Percentiles rank a stretch among this genome's conserved stretches.
Evolutionary conservation across 2,888 invertebrate genomes (phyloP).

Genomic region (Trichogramma dendrolimi): DNA sequence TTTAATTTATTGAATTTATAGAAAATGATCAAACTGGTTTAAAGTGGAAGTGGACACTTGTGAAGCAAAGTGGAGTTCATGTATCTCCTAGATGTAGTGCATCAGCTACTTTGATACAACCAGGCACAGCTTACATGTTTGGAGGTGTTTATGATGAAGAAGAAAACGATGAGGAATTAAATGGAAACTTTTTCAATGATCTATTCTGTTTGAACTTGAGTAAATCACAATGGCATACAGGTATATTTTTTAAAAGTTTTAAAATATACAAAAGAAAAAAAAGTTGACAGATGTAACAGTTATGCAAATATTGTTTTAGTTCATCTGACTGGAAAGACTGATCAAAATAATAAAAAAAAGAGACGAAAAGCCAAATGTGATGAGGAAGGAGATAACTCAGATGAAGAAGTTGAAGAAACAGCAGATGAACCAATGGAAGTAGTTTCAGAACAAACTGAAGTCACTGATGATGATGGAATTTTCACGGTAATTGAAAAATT

Average conservation of each 20-base stretch:
- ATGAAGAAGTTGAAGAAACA: slow-evolving; percentile 38
- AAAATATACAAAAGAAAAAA: slow-evolving; percentile 16
- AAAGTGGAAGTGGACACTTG: slow-evolving; percentile 69
- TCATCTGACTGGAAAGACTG: slow-evolving; percentile 54
- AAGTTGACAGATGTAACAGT: background rate
- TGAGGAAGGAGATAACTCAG: slow-evolving; percentile 37
- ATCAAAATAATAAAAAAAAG: slow-evolving; percentile 44
- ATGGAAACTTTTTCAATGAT: slow-evolving; percentile 78
- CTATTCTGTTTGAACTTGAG: slow-evolving; percentile 72
- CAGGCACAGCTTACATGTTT: slow-evolving; percentile 72
- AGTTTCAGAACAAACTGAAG: slow-evolving; percentile 39
- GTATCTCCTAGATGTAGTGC: slow-evolving; percentile 67
- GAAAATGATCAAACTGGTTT: slow-evolving; percentile 59
- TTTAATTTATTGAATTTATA: slow-evolving; percentile 40
- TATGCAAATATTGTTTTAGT: slow-evolving; percentile 30
- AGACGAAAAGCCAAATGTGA: slow-evolving; percentile 52
- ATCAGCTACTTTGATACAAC: slow-evolving; percentile 62
- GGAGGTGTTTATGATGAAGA: slow-evolving; percentile 80
- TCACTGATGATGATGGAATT: slow-evolving; percentile 75
- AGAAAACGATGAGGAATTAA: slow-evolving; percentile 70
- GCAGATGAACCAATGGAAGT: slow-evolving; percentile 45
- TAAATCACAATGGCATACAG: slow-evolving; percentile 68
- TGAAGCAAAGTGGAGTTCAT: slow-evolving; percentile 64
- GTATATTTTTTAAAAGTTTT: slow-evolving; percentile 43
- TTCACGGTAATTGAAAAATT: slow-evolving; percentile 62